phyloP scores from a whole-genome alignment of 1,140 invertebrate species.

The Medauroidea extradentata region DNA sequence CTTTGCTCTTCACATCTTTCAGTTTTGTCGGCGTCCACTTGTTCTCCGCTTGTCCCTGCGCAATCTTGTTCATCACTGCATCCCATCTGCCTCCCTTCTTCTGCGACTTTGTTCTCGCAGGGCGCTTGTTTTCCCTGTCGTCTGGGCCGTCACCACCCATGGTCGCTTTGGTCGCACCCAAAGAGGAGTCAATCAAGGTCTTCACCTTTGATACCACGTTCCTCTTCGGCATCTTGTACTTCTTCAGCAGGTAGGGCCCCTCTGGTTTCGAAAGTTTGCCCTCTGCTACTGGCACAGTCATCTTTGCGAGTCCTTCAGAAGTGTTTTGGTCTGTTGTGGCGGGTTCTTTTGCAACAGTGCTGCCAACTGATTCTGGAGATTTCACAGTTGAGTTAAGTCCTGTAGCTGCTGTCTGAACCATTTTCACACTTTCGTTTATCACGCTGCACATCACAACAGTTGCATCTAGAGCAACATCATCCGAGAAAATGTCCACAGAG shows the following conservation, averaged over 20 bases:
- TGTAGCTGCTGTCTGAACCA: too few species aligned
- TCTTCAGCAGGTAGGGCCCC: slow-evolving; percentile 49
- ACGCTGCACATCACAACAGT: too few species aligned
- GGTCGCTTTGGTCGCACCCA: slow-evolving; percentile 45
- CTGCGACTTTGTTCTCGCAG: slow-evolving; percentile 29
- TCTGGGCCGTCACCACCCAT: slow-evolving; percentile 29
- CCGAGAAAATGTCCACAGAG: not conserved
- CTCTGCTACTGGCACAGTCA: slow-evolving; percentile 24
- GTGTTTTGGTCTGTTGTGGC: too few species aligned
- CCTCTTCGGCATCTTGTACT: slow-evolving; percentile 70
- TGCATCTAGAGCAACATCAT: too few species aligned
- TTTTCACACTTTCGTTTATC: too few species aligned
- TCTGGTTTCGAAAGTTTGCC: slow-evolving; percentile 37
- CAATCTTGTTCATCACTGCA: slow-evolving; percentile 75
- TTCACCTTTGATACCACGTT: slow-evolving; percentile 71
- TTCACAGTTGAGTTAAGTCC: too few species aligned
- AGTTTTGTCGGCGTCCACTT: slow-evolving; percentile 57
- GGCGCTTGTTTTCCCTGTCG: slow-evolving; percentile 23
- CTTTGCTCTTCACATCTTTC: slow-evolving; percentile 78
- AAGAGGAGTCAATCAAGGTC: slow-evolving; percentile 55
- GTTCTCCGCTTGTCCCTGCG: slow-evolving; percentile 63
- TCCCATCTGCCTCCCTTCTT: slow-evolving; percentile 63
- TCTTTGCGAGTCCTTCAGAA: too few species aligned
- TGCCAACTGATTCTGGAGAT: too few species aligned
- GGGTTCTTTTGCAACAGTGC: too few species aligned